Percentiles rank a stretch among this genome's conserved stretches.
Conservation (phyloP, 2,113 vertebrate genomes). For the Salvelinus fontinalis region DNA sequence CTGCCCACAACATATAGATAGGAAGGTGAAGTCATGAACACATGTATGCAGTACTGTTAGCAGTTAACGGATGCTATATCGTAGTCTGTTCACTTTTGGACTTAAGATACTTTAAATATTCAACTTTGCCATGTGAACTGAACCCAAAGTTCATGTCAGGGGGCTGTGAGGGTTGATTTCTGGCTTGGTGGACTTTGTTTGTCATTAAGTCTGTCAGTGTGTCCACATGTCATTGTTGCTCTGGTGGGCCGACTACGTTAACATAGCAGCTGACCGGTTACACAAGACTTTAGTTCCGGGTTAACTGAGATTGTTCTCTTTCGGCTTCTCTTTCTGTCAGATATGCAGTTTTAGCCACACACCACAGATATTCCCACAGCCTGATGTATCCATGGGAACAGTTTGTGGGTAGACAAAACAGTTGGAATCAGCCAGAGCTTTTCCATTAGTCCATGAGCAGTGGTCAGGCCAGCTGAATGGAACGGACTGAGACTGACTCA, state of each 20-base stretch:
- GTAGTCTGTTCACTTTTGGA: not conserved
- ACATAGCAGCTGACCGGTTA: too few species aligned
- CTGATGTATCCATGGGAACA: constrained; percentile 1
- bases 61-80: not conserved
- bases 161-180: not conserved
- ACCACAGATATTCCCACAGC: not conserved
- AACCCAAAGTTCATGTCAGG: constrained; percentile 2
- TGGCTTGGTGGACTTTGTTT: not conserved
- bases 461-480: not conserved
- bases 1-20: not conserved
- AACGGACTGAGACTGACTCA: constrained; percentile 1
- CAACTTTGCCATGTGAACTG: not conserved
- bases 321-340: not conserved
- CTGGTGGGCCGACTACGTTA: not conserved
- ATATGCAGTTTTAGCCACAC: not conserved
- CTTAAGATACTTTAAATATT: not conserved
- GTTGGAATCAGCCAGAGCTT: not conserved
- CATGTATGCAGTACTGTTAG: not conserved
- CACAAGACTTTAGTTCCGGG: too few species aligned
- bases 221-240: not conserved
- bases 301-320: not conserved
- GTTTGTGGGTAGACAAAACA: not conserved
- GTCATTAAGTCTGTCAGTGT: not conserved
- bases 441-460: not conserved
- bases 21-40: not conserved